These are phyloP conservation scores for Cephus runcator DNA, from an alignment of 2,888 invertebrate genomes.

Conservation along the genomic window DNA sequence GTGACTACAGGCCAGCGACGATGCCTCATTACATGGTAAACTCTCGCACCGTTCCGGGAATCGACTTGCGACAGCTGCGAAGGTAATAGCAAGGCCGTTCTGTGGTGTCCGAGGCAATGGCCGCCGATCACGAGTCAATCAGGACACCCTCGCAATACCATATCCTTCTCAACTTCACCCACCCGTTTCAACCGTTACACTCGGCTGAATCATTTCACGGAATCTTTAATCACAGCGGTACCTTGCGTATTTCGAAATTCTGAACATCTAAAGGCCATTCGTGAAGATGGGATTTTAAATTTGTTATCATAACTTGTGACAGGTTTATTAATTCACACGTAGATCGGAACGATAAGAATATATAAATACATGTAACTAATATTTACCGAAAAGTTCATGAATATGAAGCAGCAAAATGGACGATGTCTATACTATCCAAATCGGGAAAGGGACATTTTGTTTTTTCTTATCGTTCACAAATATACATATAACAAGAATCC, in stretches of 20 bases:
- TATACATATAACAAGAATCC: not conserved
- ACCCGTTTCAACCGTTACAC: not conserved
- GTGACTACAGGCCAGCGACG: not conserved
- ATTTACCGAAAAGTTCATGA: not conserved
- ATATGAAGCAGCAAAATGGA: not conserved
- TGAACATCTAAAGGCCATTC: not conserved
- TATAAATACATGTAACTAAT: not conserved
- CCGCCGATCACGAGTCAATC: not conserved
- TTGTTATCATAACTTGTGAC: not conserved
- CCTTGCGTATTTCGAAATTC: not conserved
- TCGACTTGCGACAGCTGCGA: constrained; percentile 1
- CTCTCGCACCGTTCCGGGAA: not conserved
- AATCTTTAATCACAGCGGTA: not conserved
- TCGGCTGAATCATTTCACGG: not conserved
- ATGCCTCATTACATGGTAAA: not conserved
- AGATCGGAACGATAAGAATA: not conserved
- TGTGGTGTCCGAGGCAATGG: constrained; percentile 2
- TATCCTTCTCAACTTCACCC: not conserved
- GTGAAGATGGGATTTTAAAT: not conserved
- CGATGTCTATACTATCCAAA: not conserved
- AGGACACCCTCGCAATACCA: not conserved
- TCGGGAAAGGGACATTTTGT: not conserved
- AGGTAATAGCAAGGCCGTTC: constrained; percentile 31
- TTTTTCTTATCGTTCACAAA: not conserved
- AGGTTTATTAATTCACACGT: not conserved